Conservation (phyloP, 2,113 vertebrate genomes). For the Rhegmatorhina hoffmannsi region DNA sequence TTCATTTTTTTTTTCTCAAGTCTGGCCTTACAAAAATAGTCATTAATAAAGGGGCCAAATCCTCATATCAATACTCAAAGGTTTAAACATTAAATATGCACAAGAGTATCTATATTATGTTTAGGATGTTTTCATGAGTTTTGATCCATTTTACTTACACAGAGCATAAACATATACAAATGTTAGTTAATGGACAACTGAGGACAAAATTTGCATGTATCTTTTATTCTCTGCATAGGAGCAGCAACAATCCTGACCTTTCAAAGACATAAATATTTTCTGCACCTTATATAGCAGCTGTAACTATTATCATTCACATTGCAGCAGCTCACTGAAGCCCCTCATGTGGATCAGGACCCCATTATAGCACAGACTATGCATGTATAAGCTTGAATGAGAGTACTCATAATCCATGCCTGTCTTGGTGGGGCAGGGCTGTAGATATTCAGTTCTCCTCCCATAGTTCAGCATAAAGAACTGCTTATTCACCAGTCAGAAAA, state of each 20-base stretch:
- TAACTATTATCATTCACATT: not conserved
- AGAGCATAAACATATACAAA: not conserved
- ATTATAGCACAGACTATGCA: not conserved
- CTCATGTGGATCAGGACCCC: not conserved
- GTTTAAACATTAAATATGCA: not conserved
- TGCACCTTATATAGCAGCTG: not conserved
- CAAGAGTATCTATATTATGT: not conserved
- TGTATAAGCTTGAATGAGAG: not conserved
- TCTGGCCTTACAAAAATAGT: not conserved
- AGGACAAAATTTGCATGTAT: not conserved
- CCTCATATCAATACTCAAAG: not conserved
- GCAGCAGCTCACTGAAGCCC: not conserved
- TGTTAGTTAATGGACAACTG: not conserved
- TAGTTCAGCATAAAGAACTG: not conserved
- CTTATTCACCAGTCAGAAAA: not conserved
- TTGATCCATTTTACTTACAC: not conserved
- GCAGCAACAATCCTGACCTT: not conserved
- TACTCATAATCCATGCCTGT: not conserved
- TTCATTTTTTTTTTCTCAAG: too few species aligned
- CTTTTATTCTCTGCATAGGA: not conserved
- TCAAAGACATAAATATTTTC: not conserved
- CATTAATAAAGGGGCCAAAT: not conserved
- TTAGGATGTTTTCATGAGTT: not conserved
- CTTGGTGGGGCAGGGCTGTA: not conserved
- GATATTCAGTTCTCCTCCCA: not conserved